A percentile compares a stretch with the other conserved stretches of the same genome.
These are phyloP conservation scores for Chydorus sphaericus DNA, from an alignment of 2,888 invertebrate species.

Conservation along the genomic window DNA sequence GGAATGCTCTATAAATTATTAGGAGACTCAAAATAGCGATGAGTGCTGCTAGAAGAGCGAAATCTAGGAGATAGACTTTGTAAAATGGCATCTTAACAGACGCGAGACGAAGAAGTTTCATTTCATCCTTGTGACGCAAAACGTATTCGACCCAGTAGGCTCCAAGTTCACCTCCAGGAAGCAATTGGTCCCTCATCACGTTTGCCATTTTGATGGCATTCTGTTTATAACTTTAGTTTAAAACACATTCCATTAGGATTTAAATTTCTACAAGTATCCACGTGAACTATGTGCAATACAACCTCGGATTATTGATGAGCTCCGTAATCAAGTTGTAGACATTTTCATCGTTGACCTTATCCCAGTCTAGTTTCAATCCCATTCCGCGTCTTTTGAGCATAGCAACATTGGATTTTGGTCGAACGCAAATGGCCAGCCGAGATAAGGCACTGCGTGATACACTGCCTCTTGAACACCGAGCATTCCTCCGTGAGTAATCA, in stretches of 20 bases:
- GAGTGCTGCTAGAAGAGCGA: not conserved
- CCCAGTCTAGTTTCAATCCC: conserved; percentile 9
- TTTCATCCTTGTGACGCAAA: not conserved
- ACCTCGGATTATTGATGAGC: conserved; percentile 3
- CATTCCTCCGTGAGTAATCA: conserved; percentile 4
- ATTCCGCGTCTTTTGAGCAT: not conserved
- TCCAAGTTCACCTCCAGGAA: not conserved
- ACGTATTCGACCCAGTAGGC: conserved; percentile 1
- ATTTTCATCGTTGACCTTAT: not conserved
- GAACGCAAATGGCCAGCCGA: not conserved
- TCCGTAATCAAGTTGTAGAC: not conserved
- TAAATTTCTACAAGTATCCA: not conserved
- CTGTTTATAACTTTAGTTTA: not conserved
- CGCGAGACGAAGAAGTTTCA: not conserved
- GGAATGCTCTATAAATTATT: no score
- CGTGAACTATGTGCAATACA: no score
- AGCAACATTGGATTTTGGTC: conserved; percentile 10
- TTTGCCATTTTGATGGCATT: not conserved
- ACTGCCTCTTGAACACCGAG: conserved; percentile 1
- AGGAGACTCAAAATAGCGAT: not conserved
- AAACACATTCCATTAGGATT: no score
- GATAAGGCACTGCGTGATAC: conserved; percentile 7
- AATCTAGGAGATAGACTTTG: not conserved
- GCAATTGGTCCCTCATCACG: not conserved
- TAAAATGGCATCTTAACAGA: not conserved